Evolutionary conservation across 1,140 invertebrate species (phyloP), one percentile per base, ranked within the genome.

Genomic region (Anagrus nilaparvatae): DNA sequence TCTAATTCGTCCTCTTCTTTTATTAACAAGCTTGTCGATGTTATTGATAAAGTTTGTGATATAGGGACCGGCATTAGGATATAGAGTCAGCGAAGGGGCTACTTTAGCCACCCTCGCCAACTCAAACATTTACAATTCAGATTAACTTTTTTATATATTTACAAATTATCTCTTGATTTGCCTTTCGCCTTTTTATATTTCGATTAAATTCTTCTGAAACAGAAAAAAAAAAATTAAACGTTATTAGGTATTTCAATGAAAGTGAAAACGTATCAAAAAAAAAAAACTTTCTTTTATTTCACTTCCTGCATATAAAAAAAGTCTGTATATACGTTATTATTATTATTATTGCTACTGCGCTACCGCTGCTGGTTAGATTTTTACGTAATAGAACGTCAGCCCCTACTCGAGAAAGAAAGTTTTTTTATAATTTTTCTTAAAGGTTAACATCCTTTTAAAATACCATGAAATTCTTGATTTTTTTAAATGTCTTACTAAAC

Each of bases 221-320:
- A n/a, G n/a, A n/a, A n/a, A n/a, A n/a, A n/a, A n/a, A n/a, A n/a
- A n/a, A n/a, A n/a, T n/a, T n/a, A n/a, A n/a, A n/a, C n/a, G n/a
- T n/a, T n/a, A n/a, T n/a, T n/a, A 50, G 55, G 51, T 51, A 64
- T 64, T 65, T 65, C 56, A 60, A 63, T 63, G 63, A 68, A 68
- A 68, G 63, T 66, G 65, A 68, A 68, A 66, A 65, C 58, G 47
- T n/a, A n/a, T n/a, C n/a, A n/a, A 25, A 51, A 44, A 65, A 60
- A 60, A 63, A 65, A 61, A 68, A 65, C 63, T 68, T 68, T 68
- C 65, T 68, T 68, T 66, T 66, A 55, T 66, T 67, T 66, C 63
- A 66, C 65, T 67, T 67, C 64, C 64, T 65, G 61, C 54, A n/a
- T n/a, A n/a, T n/a, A n/a, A n/a, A n/a, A n/a, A n/a, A n/a, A n/a